Percentiles rank a stretch among this genome's conserved stretches.
phyloP scores from a whole-genome alignment of 2,888 invertebrate species.

The Stictocephala bisonia region DNA sequence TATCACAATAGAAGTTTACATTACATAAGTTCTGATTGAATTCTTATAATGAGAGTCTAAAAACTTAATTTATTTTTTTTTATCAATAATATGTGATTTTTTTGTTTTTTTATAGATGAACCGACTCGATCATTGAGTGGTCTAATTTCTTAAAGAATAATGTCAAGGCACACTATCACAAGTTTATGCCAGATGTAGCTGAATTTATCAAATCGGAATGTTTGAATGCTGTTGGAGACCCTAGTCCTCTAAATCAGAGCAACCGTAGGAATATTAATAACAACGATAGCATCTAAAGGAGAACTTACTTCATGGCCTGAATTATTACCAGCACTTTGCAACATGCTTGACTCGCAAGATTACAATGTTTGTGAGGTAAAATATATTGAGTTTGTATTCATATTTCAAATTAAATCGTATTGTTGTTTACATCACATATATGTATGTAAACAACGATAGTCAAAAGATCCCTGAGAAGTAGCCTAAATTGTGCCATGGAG shows the following conservation, averaged over 20 bases:
- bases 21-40: too few species aligned
- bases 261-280: conserved; percentile 97
- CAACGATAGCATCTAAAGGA: conserved; percentile 95
- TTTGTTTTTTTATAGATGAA: conserved; percentile 85
- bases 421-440: too few species aligned
- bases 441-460: too few species aligned
- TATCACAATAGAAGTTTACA: too few species aligned
- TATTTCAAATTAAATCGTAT: too few species aligned
- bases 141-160: conserved; percentile 98
- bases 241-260: conserved; percentile 95
- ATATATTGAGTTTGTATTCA: too few species aligned
- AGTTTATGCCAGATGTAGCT: conserved; percentile 89
- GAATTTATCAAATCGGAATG: conserved; percentile 97
- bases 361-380: conserved; percentile 96
- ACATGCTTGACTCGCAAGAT: conserved; percentile 94
- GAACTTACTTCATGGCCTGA: conserved; percentile 94
- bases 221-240: conserved; percentile 93
- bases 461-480: too few species aligned
- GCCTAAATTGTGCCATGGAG: too few species aligned
- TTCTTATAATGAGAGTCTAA: too few species aligned
- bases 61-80: too few species aligned
- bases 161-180: conserved; percentile 91
- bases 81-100: too few species aligned
- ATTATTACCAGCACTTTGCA: conserved; percentile 90
- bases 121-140: conserved; percentile 97